Evolutionary conservation across 37 sponge, comb jelly and placozoan genomes (phyloP).

Genomic region (Mnemiopsis leidyi): DNA sequence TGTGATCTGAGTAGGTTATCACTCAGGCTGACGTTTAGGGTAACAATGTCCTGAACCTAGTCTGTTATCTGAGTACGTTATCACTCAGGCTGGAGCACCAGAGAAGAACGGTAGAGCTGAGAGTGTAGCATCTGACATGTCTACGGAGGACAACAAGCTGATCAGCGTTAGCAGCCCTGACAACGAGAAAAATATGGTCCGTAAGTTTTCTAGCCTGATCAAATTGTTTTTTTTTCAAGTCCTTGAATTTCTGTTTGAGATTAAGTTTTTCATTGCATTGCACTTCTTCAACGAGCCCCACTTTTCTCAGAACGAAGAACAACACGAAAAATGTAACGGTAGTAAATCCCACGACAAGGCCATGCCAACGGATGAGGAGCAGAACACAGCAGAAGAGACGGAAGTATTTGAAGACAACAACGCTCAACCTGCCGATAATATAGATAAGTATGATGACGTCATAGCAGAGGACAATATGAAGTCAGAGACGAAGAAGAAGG

Average conservation of each 20-base stretch:
- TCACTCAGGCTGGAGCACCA: neutral
- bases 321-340: slow-evolving; percentile 24
- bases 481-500: neutral
- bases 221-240: no score
- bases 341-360: neutral
- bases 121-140: slow-evolving; percentile 50
- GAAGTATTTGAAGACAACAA: neutral
- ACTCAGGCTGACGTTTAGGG: no score
- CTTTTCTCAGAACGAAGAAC: neutral
- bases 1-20: no score
- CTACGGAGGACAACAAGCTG: slow-evolving; percentile 38
- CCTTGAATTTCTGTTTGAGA: no score
- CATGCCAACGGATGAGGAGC: slow-evolving; percentile 2
- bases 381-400: neutral
- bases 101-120: slow-evolving; percentile 44
- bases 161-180: neutral
- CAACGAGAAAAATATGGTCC: slow-evolving; percentile 9
- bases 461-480: neutral
- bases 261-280: no score
- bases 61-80: no score
- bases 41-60: no score
- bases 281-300: no score
- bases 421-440: neutral
- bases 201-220: no score
- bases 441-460: neutral